A percentile compares a stretch with the other conserved stretches of the same genome.
Evolutionary conservation across 2,888 invertebrate species (phyloP).

Genomic region (Eurytoma californica): DNA sequence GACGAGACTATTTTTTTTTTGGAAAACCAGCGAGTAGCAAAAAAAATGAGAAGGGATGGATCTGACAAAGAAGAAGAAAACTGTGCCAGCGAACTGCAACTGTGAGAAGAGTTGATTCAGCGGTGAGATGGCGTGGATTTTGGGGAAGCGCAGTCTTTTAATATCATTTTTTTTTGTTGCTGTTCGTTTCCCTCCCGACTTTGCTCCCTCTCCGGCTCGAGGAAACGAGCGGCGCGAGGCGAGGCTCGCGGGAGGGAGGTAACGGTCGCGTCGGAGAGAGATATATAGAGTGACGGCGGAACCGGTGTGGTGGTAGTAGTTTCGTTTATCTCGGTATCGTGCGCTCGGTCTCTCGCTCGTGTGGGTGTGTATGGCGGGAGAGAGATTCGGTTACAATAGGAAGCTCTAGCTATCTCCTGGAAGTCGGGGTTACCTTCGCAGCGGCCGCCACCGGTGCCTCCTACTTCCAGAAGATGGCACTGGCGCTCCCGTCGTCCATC

Average conservation of each 20-base stretch:
- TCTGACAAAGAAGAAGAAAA: slow-evolving; percentile 60
- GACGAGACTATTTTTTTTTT: slow-evolving; percentile 44
- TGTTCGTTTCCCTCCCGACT: slow-evolving; percentile 11
- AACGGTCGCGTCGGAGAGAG: not conserved
- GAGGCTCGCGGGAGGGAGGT: slow-evolving; percentile 25
- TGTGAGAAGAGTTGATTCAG: slow-evolving; percentile 66
- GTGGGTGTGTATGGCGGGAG: slow-evolving; percentile 61
- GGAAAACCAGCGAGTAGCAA: slow-evolving; percentile 71
- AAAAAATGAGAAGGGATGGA: too few species aligned
- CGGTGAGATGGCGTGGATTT: slow-evolving; percentile 70
- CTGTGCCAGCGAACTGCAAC: slow-evolving; percentile 70
- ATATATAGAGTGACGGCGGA: not conserved
- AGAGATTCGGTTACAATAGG: slow-evolving; percentile 72
- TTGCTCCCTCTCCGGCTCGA: slow-evolving; percentile 2
- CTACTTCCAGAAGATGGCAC: slow-evolving; percentile 80
- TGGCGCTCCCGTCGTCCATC: slow-evolving; percentile 77
- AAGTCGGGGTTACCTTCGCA: slow-evolving; percentile 78
- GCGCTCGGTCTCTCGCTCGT: slow-evolving; percentile 57
- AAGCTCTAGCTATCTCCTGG: slow-evolving; percentile 80
- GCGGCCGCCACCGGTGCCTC: slow-evolving; percentile 76
- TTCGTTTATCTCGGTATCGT: slow-evolving; percentile 25
- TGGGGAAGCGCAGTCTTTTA: slow-evolving; percentile 9
- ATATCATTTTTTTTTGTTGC: slow-evolving; percentile 24
- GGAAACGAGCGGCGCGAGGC: slow-evolving; percentile 14
- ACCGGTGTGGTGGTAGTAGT: not conserved